Conservation (phyloP, 2,113 vertebrate species). For the Daubentonia madagascariensis region DNA sequence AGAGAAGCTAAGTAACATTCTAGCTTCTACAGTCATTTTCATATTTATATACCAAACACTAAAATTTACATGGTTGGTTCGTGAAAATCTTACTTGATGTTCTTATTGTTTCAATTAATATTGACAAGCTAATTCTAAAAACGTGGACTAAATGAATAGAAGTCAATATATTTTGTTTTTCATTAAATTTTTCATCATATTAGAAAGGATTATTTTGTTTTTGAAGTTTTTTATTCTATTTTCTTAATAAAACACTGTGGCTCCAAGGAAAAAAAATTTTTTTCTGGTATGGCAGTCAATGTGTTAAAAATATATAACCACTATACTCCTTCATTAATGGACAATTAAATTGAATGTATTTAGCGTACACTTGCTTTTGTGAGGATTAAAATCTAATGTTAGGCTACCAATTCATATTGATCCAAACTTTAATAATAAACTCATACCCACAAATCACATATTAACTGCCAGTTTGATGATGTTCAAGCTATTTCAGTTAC, state of each 20-base stretch:
- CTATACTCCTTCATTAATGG: not conserved
- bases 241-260: no score
- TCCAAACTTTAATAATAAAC: slow-evolving; percentile 28
- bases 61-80: not conserved
- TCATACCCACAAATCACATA: not conserved
- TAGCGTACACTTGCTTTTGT: not conserved
- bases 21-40: not conserved
- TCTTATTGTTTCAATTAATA: no score
- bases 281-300: no score
- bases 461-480: not conserved
- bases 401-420: not conserved
- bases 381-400: not conserved
- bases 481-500: not conserved
- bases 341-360: not conserved
- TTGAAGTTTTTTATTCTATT: no score
- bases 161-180: no score
- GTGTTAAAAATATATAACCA: not conserved
- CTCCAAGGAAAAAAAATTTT: no score
- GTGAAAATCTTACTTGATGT: no score
- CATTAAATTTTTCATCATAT: no score
- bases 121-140: no score
- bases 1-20: not conserved
- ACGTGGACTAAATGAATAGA: no score
- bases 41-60: not conserved
- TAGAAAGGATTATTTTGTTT: no score